These are phyloP conservation scores for Stichodactyla mertensii DNA, from an alignment of 64 coral and sea anemone species.

Conservation along the genomic window DNA sequence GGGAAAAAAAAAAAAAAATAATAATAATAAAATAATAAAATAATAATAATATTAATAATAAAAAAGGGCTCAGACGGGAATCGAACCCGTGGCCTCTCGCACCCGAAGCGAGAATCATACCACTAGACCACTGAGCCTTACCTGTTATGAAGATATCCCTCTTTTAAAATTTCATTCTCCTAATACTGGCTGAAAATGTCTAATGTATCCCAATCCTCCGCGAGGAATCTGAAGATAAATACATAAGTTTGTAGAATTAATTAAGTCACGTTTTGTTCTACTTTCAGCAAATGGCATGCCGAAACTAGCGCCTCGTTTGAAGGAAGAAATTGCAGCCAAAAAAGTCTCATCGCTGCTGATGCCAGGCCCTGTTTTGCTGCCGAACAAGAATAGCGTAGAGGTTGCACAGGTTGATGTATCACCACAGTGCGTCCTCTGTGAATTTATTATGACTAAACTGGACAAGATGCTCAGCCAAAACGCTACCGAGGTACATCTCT, in stretches of 20 bases:
- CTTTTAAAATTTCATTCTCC: no score
- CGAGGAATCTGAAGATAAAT: background rate
- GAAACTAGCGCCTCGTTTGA: background rate
- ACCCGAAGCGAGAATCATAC: no score
- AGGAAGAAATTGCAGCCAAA: background rate
- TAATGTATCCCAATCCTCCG: no score
- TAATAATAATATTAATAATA: no score
- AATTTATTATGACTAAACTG: conserved; percentile 68
- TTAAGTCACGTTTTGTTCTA: background rate
- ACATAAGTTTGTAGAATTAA: background rate
- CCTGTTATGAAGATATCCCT: no score
- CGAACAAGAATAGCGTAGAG: background rate
- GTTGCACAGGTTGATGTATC: conserved; percentile 18
- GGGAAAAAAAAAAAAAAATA: no score
- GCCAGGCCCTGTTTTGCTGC: background rate
- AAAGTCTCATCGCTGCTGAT: background rate
- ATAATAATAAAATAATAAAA: no score
- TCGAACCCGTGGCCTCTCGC: no score
- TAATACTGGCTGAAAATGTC: no score
- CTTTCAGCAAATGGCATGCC: background rate
- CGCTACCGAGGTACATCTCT: conserved; percentile 50
- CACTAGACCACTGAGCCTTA: no score
- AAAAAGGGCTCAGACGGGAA: background rate
- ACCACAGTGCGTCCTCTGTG: conserved; percentile 57
- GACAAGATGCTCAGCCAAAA: conserved; percentile 54